These are phyloP conservation scores for Agonopterix arenella DNA, from an alignment of 2,888 invertebrate species.

Conservation along the genomic window DNA sequence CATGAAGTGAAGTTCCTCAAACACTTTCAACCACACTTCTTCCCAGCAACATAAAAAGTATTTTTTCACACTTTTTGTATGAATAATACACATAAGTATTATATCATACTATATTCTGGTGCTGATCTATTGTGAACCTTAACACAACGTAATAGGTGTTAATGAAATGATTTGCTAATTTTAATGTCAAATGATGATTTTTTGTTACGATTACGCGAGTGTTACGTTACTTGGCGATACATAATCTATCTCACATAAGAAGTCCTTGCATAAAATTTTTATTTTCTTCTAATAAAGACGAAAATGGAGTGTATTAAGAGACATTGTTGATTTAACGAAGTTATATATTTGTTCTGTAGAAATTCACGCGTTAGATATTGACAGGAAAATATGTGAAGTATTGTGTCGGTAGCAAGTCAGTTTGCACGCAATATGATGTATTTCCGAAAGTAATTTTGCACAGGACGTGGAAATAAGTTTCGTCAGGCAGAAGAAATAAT, in stretches of 20 bases:
- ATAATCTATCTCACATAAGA: too few species aligned
- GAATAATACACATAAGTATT: background rate
- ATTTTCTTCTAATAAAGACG: too few species aligned
- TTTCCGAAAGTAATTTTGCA: background rate
- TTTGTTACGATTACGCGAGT: conserved; percentile 9
- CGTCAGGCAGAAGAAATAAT: too few species aligned
- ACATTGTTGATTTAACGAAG: background rate
- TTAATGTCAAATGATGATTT: conserved; percentile 5
- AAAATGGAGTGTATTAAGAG: too few species aligned
- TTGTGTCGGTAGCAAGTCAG: background rate
- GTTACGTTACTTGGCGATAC: conserved; percentile 6
- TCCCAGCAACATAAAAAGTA: too few species aligned
- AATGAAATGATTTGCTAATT: background rate
- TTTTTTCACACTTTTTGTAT: background rate
- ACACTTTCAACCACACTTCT: too few species aligned
- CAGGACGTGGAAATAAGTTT: too few species aligned
- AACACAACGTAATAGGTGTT: background rate
- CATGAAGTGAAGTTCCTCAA: too few species aligned
- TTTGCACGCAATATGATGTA: background rate
- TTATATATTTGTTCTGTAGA: conserved; percentile 1
- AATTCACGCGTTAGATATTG: background rate
- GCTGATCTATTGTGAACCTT: background rate
- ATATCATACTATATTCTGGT: background rate
- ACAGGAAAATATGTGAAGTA: too few species aligned
- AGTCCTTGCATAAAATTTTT: too few species aligned